Evolutionary conservation across 1,140 invertebrate species (phyloP), one percentile per base, ranked within the genome.

Genomic region (Phocides pigmalion): DNA sequence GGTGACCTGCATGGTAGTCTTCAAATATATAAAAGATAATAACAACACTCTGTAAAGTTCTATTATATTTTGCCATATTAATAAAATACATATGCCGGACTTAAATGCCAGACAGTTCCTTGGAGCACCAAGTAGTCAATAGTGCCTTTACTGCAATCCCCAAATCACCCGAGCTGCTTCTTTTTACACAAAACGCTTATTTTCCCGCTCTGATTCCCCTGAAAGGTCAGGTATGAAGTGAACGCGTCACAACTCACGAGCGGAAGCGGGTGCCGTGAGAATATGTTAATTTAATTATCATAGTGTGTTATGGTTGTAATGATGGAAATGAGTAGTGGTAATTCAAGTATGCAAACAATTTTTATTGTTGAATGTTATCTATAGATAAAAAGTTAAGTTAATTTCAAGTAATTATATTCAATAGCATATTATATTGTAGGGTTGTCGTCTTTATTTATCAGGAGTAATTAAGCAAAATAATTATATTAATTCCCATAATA

Each of bases 191-290:
- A 39, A 19, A 42, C 51, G 42, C 20, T 35, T 37, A n/a, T 22
- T 56, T 41, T 44, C 14, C 14, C 20, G 53, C 39, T 28, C 53
- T 42, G 39, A 56, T 56, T 56, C 19, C 39, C 20, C 25, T 22
- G 28, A 56, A 56, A 56, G 53, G 53, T 56, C 53, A 56, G 22
- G 28, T 44, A 42, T 56, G 39, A 25, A 44, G 15, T 42, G 16
- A 25, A 22, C 51, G 17, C 39, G 22, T 28, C 28, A 20, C 20
- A 50, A 50, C n/a, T 11, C 5, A 35, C 35, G 12, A 42, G 51
- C 37, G 35, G 35, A 54, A 17, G 35, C 51, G 39, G 12, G 41
- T 28, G 9, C 20, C 53, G n/a, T 17, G 20, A n/a, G n/a, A n/a
- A 17, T 28, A 12, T n/a, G 22, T 2, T 56, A 17, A 56, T 42